Evolutionary conservation across 1,140 invertebrate genomes (phyloP).

Genomic region (Drosophila kepulauana): DNA sequence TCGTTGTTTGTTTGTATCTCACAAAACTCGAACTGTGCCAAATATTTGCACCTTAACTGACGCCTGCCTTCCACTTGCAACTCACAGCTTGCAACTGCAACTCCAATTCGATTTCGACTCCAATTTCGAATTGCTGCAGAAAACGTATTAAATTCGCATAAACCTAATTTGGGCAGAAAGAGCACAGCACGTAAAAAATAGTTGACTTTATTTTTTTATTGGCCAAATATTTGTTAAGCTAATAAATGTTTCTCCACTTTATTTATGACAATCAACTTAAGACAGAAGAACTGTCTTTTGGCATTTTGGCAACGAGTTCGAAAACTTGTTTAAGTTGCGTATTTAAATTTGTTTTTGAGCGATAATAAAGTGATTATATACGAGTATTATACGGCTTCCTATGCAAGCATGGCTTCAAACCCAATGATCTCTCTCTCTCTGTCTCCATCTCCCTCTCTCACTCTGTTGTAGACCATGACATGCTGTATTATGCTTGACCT

Average conservation of each 20-base stretch:
- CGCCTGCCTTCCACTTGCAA: conserved; percentile 3
- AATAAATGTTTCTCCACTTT: not conserved
- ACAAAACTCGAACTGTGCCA: conserved; percentile 23
- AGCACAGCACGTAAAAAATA: conserved; percentile 5
- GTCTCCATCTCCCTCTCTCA: no score
- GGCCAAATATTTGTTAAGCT: conserved; percentile 1
- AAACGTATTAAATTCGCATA: conserved; percentile 18
- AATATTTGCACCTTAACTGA: conserved; percentile 43
- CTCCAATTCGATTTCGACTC: not conserved
- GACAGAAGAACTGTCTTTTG: not conserved
- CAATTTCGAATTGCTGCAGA: not conserved
- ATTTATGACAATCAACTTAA: not conserved
- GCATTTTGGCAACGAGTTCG: not conserved
- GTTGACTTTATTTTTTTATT: conserved; percentile 3
- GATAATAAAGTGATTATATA: conserved; percentile 9
- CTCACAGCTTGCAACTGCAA: not conserved
- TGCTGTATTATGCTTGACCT: conserved; percentile 7
- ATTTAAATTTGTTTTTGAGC: not conserved
- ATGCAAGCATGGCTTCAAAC: not conserved
- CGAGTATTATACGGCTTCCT: conserved; percentile 9
- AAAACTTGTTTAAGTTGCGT: conserved; percentile 6
- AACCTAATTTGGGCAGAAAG: conserved; percentile 7
- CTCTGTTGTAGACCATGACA: not conserved
- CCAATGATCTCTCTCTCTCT: not conserved
- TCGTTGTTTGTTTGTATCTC: conserved; percentile 15